Evolutionary conservation across 2,888 invertebrate species (phyloP).

Genomic region (Anodontia alba): DNA sequence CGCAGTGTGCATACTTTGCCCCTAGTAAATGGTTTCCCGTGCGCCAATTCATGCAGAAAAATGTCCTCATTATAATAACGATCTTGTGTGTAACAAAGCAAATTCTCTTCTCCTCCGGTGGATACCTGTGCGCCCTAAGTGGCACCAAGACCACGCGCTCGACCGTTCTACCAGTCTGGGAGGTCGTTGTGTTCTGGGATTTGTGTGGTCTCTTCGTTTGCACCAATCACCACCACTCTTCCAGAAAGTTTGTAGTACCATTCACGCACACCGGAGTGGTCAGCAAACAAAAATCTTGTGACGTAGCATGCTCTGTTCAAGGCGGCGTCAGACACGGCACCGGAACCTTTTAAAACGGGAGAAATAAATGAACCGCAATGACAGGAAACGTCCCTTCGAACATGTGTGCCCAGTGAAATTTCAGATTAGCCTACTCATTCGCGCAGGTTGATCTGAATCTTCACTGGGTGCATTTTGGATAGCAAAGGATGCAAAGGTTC

Average conservation of each 20-base stretch:
- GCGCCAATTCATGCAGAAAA: constrained; percentile 68
- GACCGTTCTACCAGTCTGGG: constrained; percentile 49
- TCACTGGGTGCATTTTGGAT: too few relatives aligned
- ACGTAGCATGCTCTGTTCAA: constrained; percentile 77
- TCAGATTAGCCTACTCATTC: too few relatives aligned
- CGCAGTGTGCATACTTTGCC: constrained; percentile 45
- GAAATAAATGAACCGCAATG: too few relatives aligned
- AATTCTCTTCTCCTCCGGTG: constrained; percentile 73
- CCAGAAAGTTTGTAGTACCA: constrained; percentile 72
- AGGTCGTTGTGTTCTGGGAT: constrained; percentile 74
- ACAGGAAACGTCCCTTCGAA: too few relatives aligned
- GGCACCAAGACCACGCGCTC: constrained; percentile 74
- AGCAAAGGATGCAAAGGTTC: too few relatives aligned
- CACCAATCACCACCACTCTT: constrained; percentile 71
- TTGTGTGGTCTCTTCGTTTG: constrained; percentile 56
- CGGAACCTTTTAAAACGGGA: background rate
- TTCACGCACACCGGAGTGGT: constrained; percentile 66
- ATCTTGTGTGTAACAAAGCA: constrained; percentile 62
- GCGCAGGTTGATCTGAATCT: too few relatives aligned
- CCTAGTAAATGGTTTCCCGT: constrained; percentile 67
- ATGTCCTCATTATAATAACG: constrained; percentile 63
- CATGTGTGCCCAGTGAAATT: too few relatives aligned
- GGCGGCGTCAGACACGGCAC: constrained; percentile 68
- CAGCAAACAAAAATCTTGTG: constrained; percentile 75
- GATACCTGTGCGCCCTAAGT: constrained; percentile 67